Base-by-base conservation (phyloP, 2,888 invertebrate genomes). In the Drosophila atripex region DNA sequence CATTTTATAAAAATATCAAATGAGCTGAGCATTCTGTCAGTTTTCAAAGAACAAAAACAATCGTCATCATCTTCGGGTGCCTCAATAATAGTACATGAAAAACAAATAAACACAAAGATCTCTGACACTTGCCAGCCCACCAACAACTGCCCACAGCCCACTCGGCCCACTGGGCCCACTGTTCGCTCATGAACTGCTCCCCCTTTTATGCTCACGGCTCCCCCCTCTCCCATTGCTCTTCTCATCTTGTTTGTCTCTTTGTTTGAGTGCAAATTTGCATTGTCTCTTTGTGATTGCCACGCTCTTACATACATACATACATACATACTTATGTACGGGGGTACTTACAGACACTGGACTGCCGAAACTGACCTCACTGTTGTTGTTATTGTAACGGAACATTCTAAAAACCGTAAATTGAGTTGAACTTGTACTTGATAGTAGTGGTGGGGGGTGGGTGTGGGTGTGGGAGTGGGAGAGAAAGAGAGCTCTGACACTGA, bases 351-450 rank as follows among this genome's bases (percentile, higher is more conserved):
- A 53, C 28, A 11, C 41, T 16, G 39, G 47, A 65, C 41, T 64
- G 65, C 64, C 66, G 28, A 64, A 64, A 64, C 66, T 64, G 64
- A 64, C 64, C 64, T 64, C 64, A 65, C 52, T 23, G 28, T 28
- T 28, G 9, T 61, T 51, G 56, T 49, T 50, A 21, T 9, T 53
- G 14, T 54, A 28, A 11, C 14, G 53, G 18, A 65, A 30, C 64
- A 65, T 64, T 52, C 52, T 46, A 46, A 64, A 35, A 63, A 65
- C 66, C 53, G 64, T 64, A 65, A 65, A 65, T 65, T 64, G 38
- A 25, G 39, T 25, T 63, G 66, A 65, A 65, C 66, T 65, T 52
- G 51, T 52, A 41, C 16, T 21, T 12, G 16, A 16, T 14, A n/a
- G 39, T n/a, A 16, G 5, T 14, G 21, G 32, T 2, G 12, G 9